phyloP scores from a whole-genome alignment of 2,888 invertebrate genomes.

The Cheilosia grossa region DNA sequence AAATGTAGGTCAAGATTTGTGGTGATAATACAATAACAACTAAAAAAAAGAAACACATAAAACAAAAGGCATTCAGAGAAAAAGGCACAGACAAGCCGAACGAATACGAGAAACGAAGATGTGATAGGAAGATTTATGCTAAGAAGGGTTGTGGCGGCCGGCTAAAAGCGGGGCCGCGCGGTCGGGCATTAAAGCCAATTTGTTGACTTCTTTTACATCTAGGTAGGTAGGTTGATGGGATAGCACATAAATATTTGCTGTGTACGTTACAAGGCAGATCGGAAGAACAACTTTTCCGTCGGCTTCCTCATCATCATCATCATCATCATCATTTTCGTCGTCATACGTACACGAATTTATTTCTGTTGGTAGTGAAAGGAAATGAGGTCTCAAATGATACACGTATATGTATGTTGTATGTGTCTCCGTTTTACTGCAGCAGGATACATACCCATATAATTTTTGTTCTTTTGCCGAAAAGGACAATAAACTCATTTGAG shows the following conservation, averaged over 20 bases:
- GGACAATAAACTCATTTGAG: slow-evolving; percentile 63
- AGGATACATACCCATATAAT: background rate
- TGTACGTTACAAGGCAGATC: slow-evolving; percentile 33
- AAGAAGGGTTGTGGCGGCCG: slow-evolving; percentile 59
- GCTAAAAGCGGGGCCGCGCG: background rate
- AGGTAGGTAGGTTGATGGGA: slow-evolving; percentile 66
- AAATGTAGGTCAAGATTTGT: slow-evolving; percentile 82
- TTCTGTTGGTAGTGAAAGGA: slow-evolving; percentile 14
- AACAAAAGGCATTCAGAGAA: slow-evolving; percentile 76
- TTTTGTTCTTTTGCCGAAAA: slow-evolving; percentile 28
- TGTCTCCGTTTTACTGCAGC: background rate
- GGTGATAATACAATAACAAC: slow-evolving; percentile 77
- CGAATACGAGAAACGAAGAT: slow-evolving; percentile 59
- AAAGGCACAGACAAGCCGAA: slow-evolving; percentile 39
- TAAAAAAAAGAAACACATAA: slow-evolving; percentile 57
- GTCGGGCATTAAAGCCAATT: slow-evolving; percentile 28
- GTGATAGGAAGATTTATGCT: slow-evolving; percentile 54
- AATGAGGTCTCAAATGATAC: slow-evolving; percentile 33
- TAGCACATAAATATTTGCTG: slow-evolving; percentile 6
- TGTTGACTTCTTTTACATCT: slow-evolving; percentile 68
- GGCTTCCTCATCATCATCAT: slow-evolving; percentile 4
- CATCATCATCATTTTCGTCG: slow-evolving; percentile 25
- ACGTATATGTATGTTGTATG: background rate
- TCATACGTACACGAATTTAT: background rate
- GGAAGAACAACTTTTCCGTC: slow-evolving; percentile 51